Percentiles rank a stretch among this genome's conserved stretches.
These are phyloP conservation scores for Arctocebus calabarensis DNA, from an alignment of 2,797 vertebrate genomes.

Conservation along the genomic window DNA sequence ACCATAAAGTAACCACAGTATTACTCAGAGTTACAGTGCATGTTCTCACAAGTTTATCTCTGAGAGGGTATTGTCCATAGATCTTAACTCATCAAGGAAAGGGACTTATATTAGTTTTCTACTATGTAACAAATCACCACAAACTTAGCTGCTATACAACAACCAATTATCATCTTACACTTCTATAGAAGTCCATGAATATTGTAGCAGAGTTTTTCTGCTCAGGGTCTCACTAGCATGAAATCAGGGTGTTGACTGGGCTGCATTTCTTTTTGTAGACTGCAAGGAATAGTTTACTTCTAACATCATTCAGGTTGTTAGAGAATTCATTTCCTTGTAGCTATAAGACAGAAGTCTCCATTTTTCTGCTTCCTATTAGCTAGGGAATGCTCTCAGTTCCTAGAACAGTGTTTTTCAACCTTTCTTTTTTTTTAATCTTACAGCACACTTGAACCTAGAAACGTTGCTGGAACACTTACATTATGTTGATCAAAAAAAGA, in stretches of 20 bases:
- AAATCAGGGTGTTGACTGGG: constrained; percentile 24
- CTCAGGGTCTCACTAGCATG: neutral
- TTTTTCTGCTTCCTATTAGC: constrained; percentile 19
- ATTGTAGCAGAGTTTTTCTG: constrained; percentile 8
- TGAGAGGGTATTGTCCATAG: constrained; percentile 25
- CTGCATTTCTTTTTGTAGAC: constrained; percentile 26
- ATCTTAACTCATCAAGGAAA: constrained; percentile 10
- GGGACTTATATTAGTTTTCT: constrained; percentile 13
- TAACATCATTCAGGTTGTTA: constrained; percentile 28
- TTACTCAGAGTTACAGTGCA: neutral
- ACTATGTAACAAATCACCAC: constrained; percentile 9
- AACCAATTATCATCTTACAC: neutral
- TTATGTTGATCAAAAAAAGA: too few relatives aligned
- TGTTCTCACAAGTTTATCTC: neutral
- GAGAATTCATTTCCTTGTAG: constrained; percentile 42
- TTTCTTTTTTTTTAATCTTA: too few relatives aligned
- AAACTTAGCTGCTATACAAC: constrained; percentile 6
- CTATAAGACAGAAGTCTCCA: neutral
- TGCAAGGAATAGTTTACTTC: constrained; percentile 19
- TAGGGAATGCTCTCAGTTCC: neutral
- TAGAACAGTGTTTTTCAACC: neutral
- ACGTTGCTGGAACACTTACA: too few relatives aligned
- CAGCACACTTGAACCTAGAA: too few relatives aligned
- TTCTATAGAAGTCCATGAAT: constrained; percentile 10
- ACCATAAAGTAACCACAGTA: neutral